Base-by-base conservation (phyloP, 2,888 invertebrate species). In the Deilephila elpenor region DNA sequence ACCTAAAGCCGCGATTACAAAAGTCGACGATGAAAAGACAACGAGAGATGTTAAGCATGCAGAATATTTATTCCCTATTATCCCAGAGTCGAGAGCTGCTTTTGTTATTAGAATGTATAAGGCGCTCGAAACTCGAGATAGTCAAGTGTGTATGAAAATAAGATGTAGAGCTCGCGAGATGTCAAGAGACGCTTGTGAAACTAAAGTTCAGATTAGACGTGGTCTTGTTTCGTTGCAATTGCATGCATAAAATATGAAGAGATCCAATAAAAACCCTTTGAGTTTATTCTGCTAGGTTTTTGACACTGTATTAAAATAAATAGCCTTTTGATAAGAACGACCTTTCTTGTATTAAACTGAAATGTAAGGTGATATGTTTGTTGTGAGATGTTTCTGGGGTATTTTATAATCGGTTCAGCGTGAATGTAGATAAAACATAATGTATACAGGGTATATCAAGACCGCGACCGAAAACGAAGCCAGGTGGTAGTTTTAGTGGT, bases 41-140 rank as follows among this genome's bases (percentile, higher is more conserved):
- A 44, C 44, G 2, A 44, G 17, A 29, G 7, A 34, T 34, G 32
- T 62, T 62, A 8, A 34, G 19, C 32, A 34, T 62, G 7, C 56
- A 56, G 56, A 17, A 34, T 61, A 61, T 34, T 62, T 61, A 61
- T 61, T 62, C n/a, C 32, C 17, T 34, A 34, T 62, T 62, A 17
- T 34, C n/a, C n/a, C 34, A 62, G 32, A 29, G 62, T 62, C 62
- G 2, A 62, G 60, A 32, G 62, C 32, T 11, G 17, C 3, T 25
- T 32, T 25, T 32, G 19, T 62, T 61, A 29, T 61, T 29, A 60
- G 25, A 62, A 56, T 56, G n/a, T 34, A 34, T 62, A 62, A 62
- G n/a, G 7, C 32, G 17, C 60, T 61, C 14, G 61, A 62, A 62
- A 34, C 61, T 34, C 19, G 62, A 62, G 34, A 34, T 62, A 67